These are phyloP conservation scores for Pseudocheirus occidentalis DNA, from an alignment of 2,797 vertebrate species.

Conservation along the genomic window DNA sequence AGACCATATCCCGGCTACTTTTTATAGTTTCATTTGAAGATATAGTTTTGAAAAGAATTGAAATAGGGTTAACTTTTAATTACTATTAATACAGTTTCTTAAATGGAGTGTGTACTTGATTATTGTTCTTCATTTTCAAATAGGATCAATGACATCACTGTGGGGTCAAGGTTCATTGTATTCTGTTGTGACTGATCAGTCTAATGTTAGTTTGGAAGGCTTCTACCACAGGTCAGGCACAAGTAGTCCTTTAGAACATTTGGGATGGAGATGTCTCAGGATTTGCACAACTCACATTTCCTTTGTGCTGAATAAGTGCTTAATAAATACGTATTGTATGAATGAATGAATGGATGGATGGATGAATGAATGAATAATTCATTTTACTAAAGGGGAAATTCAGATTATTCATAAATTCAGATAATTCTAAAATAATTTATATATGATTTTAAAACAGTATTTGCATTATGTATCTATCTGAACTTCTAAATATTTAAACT, in stretches of 20 bases:
- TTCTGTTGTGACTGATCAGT: not conserved
- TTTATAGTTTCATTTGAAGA: not conserved
- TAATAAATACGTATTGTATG: not conserved
- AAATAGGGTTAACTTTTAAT: not conserved
- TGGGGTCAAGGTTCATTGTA: not conserved
- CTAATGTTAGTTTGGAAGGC: not conserved
- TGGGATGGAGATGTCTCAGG: not conserved
- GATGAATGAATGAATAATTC: not conserved
- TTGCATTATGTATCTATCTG: not conserved
- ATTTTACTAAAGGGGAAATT: not conserved
- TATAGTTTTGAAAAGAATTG: not conserved
- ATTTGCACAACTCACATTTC: not conserved
- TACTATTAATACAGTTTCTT: not conserved
- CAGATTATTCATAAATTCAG: not conserved
- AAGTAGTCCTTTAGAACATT: not conserved
- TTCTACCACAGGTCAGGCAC: not conserved
- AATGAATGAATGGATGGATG: not conserved
- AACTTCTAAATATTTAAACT: not conserved
- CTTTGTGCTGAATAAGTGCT: not conserved
- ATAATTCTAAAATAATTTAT: not conserved
- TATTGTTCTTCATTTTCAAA: not conserved
- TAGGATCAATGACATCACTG: not conserved
- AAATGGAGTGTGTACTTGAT: not conserved
- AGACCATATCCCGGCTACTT: not conserved
- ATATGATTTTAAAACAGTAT: not conserved